Evolutionary conservation across 2,797 vertebrate genomes (phyloP).

Genomic region (Danionella dracula): DNA sequence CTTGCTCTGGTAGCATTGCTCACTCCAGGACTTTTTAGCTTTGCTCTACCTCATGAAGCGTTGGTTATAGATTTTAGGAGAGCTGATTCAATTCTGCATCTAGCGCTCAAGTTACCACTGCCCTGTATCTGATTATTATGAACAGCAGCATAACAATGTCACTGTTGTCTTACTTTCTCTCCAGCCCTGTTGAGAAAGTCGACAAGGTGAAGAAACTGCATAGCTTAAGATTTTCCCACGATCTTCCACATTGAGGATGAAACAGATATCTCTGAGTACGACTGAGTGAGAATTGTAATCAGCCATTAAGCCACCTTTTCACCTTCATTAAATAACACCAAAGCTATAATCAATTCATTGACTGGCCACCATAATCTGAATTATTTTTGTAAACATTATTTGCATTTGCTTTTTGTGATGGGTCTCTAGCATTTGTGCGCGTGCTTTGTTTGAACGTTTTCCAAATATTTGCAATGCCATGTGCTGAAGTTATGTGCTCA

Average conservation of each 20-base stretch:
- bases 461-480: too few relatives aligned
- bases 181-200: neutral
- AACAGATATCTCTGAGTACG: slow-evolving; percentile 27
- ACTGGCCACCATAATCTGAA: too few relatives aligned
- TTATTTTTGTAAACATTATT: too few relatives aligned
- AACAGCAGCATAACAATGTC: slow-evolving; percentile 8
- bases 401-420: too few relatives aligned
- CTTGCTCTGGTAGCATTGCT: slow-evolving; percentile 3
- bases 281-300: slow-evolving; percentile 28
- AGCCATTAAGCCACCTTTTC: neutral
- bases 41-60: slow-evolving; percentile 27
- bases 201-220: neutral
- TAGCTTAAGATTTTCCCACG: slow-evolving; percentile 13
- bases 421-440: too few relatives aligned
- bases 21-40: neutral
- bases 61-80: slow-evolving; percentile 25
- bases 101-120: neutral
- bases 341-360: too few relatives aligned
- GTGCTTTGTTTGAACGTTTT: too few relatives aligned
- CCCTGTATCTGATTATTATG: slow-evolving; percentile 27
- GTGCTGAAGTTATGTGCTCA: too few relatives aligned
- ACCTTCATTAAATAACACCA: neutral
- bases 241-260: neutral
- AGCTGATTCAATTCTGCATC: slow-evolving; percentile 12
- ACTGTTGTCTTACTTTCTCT: neutral